These are phyloP conservation scores for Zoanthus solanderi DNA, from an alignment of 92 coral and sea anemone species.

Conservation along the genomic window DNA sequence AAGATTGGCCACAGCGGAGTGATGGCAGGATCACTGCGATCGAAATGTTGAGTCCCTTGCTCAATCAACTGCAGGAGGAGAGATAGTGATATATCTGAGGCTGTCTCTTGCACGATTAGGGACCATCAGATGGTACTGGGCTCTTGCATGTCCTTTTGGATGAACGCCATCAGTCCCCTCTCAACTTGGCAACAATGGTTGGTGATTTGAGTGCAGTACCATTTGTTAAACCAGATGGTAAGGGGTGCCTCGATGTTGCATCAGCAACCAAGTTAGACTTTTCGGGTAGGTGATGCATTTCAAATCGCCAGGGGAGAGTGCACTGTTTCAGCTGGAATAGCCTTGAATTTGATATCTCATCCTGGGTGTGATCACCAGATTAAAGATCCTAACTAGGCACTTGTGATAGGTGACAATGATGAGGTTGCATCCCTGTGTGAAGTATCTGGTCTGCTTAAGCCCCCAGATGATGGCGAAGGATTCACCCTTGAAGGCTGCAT, in stretches of 20 bases:
- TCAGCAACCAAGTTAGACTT: too few relatives aligned
- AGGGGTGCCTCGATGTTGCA: background rate
- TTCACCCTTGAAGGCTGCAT: too few relatives aligned
- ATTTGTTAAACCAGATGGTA: constrained; percentile 64
- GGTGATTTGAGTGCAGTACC: constrained; percentile 51
- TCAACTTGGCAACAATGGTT: constrained; percentile 64
- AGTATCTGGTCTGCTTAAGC: too few relatives aligned
- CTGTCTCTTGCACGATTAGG: constrained; percentile 5
- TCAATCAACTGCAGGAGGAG: background rate
- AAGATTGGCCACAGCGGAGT: background rate
- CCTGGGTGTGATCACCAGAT: too few relatives aligned
- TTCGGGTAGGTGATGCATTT: too few relatives aligned
- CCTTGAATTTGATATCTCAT: too few relatives aligned
- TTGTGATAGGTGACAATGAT: too few relatives aligned
- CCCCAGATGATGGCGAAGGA: too few relatives aligned
- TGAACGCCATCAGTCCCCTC: constrained; percentile 62
- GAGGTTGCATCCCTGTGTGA: too few relatives aligned
- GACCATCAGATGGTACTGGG: constrained; percentile 45
- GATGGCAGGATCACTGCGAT: background rate
- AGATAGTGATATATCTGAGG: background rate
- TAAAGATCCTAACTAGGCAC: too few relatives aligned
- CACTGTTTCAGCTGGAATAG: too few relatives aligned
- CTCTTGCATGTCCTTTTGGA: constrained; percentile 64
- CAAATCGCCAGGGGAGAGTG: too few relatives aligned
- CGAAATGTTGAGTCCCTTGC: background rate